A percentile compares a stretch with the other conserved stretches of the same genome.
Evolutionary conservation across 2,113 vertebrate species (phyloP).

Genomic region (Colossoma macropomum): DNA sequence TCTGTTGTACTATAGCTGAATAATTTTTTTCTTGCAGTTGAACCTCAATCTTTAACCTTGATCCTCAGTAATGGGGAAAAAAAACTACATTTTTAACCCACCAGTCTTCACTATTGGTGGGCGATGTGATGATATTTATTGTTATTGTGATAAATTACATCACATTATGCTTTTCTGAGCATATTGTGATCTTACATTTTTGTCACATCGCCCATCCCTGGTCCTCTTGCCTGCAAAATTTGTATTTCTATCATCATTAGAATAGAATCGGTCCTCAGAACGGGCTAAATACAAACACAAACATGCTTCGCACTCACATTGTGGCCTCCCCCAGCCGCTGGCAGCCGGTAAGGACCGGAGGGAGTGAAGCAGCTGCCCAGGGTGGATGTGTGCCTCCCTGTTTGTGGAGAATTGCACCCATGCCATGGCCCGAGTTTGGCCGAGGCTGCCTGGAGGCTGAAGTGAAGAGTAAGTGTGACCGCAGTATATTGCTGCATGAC

Average conservation of each 20-base stretch:
- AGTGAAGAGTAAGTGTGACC: conserved; percentile 53
- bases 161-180: too few species aligned
- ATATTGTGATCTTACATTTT: too few species aligned
- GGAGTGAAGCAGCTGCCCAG: conserved; percentile 52
- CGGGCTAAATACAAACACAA: neutral
- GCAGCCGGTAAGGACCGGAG: conserved; percentile 42
- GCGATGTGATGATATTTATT: too few species aligned
- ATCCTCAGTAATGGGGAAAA: too few species aligned
- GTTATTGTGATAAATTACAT: too few species aligned
- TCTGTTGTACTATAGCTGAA: too few species aligned
- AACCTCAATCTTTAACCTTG: too few species aligned
- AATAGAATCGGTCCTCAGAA: neutral
- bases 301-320: neutral
- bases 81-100: too few species aligned
- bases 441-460: conserved; percentile 51
- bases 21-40: too few species aligned
- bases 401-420: conserved; percentile 36
- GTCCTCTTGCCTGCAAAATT: too few species aligned
- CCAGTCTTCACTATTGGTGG: too few species aligned
- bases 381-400: conserved; percentile 43
- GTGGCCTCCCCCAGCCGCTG: conserved; percentile 36
- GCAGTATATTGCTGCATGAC: conserved; percentile 58
- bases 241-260: neutral
- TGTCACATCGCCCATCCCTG: too few species aligned
- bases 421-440: conserved; percentile 48